Conservation (phyloP, 2,797 vertebrate species). For the Delichon dasypus region DNA sequence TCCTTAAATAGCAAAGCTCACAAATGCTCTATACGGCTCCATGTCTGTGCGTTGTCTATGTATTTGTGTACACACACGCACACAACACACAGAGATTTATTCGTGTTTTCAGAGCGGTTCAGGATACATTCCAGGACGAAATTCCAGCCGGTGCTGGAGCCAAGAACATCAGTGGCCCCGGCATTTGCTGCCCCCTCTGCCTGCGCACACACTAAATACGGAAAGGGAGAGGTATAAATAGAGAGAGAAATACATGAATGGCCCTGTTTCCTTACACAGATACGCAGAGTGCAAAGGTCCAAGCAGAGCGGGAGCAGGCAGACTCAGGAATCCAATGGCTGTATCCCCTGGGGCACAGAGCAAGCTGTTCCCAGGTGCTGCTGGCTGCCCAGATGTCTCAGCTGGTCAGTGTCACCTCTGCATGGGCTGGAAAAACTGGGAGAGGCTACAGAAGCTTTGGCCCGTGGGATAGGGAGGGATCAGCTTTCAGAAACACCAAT, state of each 20-base stretch:
- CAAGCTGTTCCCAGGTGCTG: neutral
- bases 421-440: neutral
- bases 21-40: conserved; percentile 4
- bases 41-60: conserved; percentile 34
- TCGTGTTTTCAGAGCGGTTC: conserved; percentile 64
- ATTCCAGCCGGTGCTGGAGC: conserved; percentile 60
- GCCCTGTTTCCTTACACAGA: conserved; percentile 47
- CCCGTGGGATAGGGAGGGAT: neutral
- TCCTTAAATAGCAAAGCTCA: conserved; percentile 64
- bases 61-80: conserved; percentile 48
- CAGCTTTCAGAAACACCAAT: neutral
- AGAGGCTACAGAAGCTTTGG: neutral
- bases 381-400: neutral
- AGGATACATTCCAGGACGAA: conserved; percentile 60
- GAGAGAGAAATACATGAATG: conserved; percentile 64
- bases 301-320: neutral
- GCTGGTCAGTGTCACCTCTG: neutral
- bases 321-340: neutral
- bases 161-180: conserved; percentile 69
- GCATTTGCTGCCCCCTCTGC: conserved; percentile 52
- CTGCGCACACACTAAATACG: conserved; percentile 64
- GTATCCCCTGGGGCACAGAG: neutral
- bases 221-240: conserved; percentile 72
- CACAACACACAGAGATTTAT: conserved; percentile 67
- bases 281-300: neutral